These are phyloP conservation scores for Dendrophyllia cribrosa DNA, from an alignment of 64 coral and sea anemone genomes.

Conservation along the genomic window DNA sequence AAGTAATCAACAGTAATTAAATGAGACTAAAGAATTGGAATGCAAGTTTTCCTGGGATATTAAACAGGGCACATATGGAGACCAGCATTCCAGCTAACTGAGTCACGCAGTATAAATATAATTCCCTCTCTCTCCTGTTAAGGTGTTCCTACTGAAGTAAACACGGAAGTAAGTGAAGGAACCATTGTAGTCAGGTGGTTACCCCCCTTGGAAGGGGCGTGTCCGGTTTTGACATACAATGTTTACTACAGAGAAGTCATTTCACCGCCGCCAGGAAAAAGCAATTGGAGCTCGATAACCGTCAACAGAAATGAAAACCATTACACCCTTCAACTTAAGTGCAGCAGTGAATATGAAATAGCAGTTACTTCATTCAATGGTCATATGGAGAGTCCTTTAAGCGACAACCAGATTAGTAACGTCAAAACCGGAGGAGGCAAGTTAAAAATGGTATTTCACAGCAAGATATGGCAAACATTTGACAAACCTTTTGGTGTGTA, in stretches of 20 bases:
- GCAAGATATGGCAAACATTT: too few relatives aligned
- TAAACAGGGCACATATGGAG: too few relatives aligned
- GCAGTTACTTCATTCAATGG: not conserved
- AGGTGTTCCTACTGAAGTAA: not conserved
- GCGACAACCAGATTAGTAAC: not conserved
- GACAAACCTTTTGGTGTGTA: too few relatives aligned
- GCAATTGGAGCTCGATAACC: not conserved
- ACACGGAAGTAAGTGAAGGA: not conserved
- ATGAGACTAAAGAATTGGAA: too few relatives aligned
- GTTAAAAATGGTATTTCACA: not conserved
- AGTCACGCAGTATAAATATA: too few relatives aligned
- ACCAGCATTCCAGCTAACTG: too few relatives aligned
- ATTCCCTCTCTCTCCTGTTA: too few relatives aligned
- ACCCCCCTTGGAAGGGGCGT: not conserved
- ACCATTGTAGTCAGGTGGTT: not conserved
- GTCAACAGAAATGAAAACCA: not conserved
- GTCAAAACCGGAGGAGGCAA: not conserved
- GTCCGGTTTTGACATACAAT: not conserved
- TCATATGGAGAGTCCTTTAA: not conserved
- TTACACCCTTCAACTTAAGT: not conserved
- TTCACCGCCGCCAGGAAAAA: not conserved
- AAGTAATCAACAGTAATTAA: too few relatives aligned
- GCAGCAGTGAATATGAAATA: not conserved
- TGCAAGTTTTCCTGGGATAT: too few relatives aligned
- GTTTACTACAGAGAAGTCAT: slow-evolving; percentile 4